Evolutionary conservation across 2,888 invertebrate species (phyloP), one percentile per base, ranked within the genome.

Genomic region (Stictocephala bisonia): DNA sequence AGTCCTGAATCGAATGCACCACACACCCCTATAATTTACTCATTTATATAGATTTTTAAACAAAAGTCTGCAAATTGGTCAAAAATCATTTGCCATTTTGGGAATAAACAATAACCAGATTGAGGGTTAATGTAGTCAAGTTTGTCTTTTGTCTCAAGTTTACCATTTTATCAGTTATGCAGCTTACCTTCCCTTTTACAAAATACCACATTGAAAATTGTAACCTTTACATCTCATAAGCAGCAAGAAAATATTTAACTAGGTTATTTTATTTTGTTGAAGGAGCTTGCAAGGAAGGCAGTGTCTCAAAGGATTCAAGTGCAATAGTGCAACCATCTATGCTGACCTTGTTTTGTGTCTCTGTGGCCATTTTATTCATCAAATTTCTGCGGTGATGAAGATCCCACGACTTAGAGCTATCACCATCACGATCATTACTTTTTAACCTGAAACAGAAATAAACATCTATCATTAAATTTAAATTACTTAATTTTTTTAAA

Each of bases 331-430:
- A 75, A 13, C 73, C 75, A 11, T 71, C 77, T 1, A 11, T 76
- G 15, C 31, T 72, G 11, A 44, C 68, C 15, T 26, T 77, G 29
- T 7, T 72, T n/a, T n/a, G n/a, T n/a, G n/a, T n/a, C n/a, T n/a
- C n/a, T n/a, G 20, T 72, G 20, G 22, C 74, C 22, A 26, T 66
- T 0, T 31, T 72, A 51, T 31, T 75, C 29, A 22, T 75, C 27
- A 69, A 68, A 48, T 44, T 66, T 18, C 40, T 66, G 29, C 78
- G 78, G 78, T 78, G 78, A 78, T 78, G 77, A 78, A 74, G 31
- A 71, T 1, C 41, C 22, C 41, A n/a, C n/a, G n/a, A n/a, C n/a
- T n/a, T n/a, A 68, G 18, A 31, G 29, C 9, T 20, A 66, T n/a
- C 66, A 11, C n/a, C 26, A 24, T n/a, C 53, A 13, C 53, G 18